Evolutionary conservation across 2,888 invertebrate species (phyloP).

Genomic region (Ariolimax columbianus): DNA sequence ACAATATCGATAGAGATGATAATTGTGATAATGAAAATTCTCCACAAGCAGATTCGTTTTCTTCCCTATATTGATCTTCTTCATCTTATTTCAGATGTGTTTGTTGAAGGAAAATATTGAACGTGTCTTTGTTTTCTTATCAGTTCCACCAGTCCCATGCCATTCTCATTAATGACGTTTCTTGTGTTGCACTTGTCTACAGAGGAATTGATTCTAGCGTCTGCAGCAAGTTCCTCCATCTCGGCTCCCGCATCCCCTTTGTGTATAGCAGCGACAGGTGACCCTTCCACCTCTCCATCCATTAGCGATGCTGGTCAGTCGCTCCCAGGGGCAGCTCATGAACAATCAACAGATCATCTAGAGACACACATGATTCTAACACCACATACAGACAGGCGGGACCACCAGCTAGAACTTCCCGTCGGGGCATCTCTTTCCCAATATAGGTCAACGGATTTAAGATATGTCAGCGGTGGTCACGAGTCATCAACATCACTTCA

Average conservation of each 20-base stretch:
- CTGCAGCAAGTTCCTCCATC: constrained; percentile 33
- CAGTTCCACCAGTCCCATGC: too few species aligned
- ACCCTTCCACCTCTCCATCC: background rate
- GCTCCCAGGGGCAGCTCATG: constrained; percentile 19
- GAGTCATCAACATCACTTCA: background rate
- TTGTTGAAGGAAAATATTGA: too few species aligned
- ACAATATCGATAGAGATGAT: too few species aligned
- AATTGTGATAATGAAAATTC: too few species aligned
- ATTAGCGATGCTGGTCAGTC: background rate
- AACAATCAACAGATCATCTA: constrained; percentile 44
- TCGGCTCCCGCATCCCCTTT: constrained; percentile 46
- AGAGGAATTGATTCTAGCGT: constrained; percentile 33
- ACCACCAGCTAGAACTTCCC: background rate
- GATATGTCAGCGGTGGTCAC: background rate
- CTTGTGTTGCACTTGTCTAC: background rate
- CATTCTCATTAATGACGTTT: background rate
- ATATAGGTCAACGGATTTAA: background rate
- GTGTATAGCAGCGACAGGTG: constrained; percentile 13
- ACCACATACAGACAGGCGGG: background rate
- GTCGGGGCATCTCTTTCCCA: background rate
- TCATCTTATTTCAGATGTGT: too few species aligned
- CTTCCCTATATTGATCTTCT: too few species aligned
- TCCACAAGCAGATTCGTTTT: too few species aligned
- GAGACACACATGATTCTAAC: constrained; percentile 35
- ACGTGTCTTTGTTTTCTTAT: too few species aligned